Conservation (phyloP, 2,797 vertebrate genomes). For the Chaunax sp. region DNA sequence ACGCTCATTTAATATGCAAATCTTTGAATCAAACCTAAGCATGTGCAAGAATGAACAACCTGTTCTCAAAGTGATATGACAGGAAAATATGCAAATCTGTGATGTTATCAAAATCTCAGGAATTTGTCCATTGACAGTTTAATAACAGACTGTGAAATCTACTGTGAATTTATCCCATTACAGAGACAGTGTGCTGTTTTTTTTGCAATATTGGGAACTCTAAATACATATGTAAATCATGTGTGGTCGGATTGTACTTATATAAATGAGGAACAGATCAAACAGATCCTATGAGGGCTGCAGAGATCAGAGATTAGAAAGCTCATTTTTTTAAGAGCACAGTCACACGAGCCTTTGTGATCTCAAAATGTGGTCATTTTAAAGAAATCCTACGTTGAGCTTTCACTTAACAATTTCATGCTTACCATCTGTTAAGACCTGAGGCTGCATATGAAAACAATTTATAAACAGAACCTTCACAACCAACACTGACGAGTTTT, state of each 20-base stretch:
- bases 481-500: not conserved
- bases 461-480: not conserved
- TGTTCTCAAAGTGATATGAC: conserved; percentile 16
- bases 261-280: conserved; percentile 1
- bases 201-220: not conserved
- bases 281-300: not conserved
- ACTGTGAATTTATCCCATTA: conserved; percentile 24
- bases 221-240: not conserved
- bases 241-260: not conserved
- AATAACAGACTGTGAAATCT: conserved; percentile 37
- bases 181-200: not conserved
- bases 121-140: conserved; percentile 39
- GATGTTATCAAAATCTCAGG: conserved; percentile 23
- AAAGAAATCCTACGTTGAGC: too few species aligned
- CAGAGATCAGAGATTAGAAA: conserved; percentile 7
- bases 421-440: not conserved
- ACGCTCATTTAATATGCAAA: conserved; percentile 49
- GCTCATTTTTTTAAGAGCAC: not conserved
- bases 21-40: conserved; percentile 43
- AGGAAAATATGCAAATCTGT: conserved; percentile 35
- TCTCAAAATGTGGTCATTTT: too few species aligned
- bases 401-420: not conserved
- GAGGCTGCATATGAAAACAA: not conserved
- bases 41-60: conserved; percentile 12
- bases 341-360: too few species aligned